Percentiles rank a stretch among this genome's conserved stretches.
Evolutionary conservation across 2,113 vertebrate genomes (phyloP).

Genomic region (Atrichornis clamosus): DNA sequence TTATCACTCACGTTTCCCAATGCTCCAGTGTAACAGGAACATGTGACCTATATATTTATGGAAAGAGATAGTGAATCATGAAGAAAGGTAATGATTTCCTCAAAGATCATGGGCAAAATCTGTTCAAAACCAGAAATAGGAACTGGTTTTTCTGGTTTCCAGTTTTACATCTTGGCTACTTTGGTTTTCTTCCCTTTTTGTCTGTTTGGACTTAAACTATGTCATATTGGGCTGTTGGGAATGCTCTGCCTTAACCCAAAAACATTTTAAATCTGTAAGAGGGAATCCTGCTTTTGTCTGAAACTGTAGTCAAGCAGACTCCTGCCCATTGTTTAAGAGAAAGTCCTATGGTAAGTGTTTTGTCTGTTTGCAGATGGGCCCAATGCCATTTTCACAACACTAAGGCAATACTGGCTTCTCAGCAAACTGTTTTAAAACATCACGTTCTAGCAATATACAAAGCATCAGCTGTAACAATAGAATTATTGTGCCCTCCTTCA

Average conservation of each 20-base stretch:
- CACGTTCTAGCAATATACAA: not conserved
- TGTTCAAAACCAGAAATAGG: not conserved
- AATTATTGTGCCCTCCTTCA: not conserved
- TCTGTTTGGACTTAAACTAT: not conserved
- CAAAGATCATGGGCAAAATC: not conserved
- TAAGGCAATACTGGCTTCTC: not conserved
- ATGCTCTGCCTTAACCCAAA: not conserved
- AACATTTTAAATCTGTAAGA: not conserved
- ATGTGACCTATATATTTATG: not conserved
- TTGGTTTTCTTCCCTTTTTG: not conserved
- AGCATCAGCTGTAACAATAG: not conserved
- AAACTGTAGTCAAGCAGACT: not conserved
- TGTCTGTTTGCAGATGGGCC: not conserved
- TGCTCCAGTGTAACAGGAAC: not conserved
- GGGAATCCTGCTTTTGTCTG: not conserved
- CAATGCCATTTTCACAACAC: not conserved
- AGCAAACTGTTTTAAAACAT: not conserved
- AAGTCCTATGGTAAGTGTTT: not conserved
- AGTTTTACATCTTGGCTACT: not conserved
- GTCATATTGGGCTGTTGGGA: not conserved
- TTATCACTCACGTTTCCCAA: not conserved
- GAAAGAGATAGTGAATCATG: not conserved
- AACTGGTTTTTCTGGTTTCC: not conserved
- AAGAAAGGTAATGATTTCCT: not conserved
- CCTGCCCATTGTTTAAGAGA: not conserved